These are phyloP conservation scores for Actenoides lindsayi DNA, from an alignment of 2,113 vertebrate genomes.

Conservation along the genomic window DNA sequence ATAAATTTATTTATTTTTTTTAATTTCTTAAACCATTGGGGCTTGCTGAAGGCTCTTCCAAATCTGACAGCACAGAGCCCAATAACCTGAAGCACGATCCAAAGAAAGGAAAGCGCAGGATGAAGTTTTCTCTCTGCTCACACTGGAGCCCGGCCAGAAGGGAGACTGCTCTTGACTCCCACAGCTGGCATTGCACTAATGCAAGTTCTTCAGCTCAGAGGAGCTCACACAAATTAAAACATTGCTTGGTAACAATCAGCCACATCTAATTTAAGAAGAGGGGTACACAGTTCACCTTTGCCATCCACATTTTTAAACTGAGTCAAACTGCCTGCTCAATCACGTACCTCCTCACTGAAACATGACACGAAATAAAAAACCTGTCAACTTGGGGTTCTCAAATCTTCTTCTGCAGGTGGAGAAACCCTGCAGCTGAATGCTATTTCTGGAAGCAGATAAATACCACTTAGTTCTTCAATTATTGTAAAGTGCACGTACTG, in stretches of 20 bases:
- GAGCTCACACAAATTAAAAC: background rate
- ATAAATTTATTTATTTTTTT: too few species aligned
- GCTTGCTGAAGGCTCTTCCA: background rate
- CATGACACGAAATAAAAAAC: background rate
- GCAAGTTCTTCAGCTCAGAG: background rate
- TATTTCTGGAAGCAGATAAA: background rate
- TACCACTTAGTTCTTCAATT: background rate
- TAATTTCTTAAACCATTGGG: background rate
- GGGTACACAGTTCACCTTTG: background rate
- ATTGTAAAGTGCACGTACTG: background rate
- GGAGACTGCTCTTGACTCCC: background rate
- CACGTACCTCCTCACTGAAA: background rate
- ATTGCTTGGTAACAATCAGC: background rate
- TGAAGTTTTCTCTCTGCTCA: rapidly evolving
- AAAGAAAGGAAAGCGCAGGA: rapidly evolving
- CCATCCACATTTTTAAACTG: background rate
- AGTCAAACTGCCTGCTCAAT: background rate
- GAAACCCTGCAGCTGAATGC: background rate
- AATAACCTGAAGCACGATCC: background rate
- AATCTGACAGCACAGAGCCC: background rate
- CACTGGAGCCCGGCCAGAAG: background rate
- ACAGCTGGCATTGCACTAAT: rapidly evolving
- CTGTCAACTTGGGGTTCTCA: background rate
- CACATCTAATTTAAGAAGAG: background rate
- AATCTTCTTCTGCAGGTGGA: background rate